A percentile compares a stretch with the other conserved stretches of the same genome.
Conservation (phyloP, 2,888 invertebrate genomes). For the Conistra vaccinii region DNA sequence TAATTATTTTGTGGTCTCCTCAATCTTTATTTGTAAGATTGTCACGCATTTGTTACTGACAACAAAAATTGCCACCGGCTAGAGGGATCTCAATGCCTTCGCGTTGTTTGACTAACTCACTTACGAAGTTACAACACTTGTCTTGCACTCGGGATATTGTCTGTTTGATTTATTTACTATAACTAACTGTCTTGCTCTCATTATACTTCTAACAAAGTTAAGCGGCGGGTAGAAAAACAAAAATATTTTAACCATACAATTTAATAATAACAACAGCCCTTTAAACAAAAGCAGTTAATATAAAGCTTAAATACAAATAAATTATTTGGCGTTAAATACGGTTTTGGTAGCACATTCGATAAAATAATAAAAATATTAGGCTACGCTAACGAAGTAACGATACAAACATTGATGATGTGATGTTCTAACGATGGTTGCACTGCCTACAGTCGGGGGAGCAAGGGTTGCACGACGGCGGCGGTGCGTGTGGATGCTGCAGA, state of each 20-base stretch:
- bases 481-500: constrained; percentile 81
- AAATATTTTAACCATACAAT: constrained; percentile 51
- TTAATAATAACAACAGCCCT: constrained; percentile 63
- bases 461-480: constrained; percentile 80
- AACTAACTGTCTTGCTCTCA: background rate
- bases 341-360: constrained; percentile 42
- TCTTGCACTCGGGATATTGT: background rate
- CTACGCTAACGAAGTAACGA: constrained; percentile 25
- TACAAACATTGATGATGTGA: constrained; percentile 9
- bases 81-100: constrained; percentile 50
- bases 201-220: background rate
- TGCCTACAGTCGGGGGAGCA: constrained; percentile 88
- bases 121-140: background rate
- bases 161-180: constrained; percentile 7
- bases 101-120: constrained; percentile 68
- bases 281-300: constrained; percentile 57
- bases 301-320: constrained; percentile 60
- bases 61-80: constrained; percentile 75
- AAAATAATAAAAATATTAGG: constrained; percentile 40
- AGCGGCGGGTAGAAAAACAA: constrained; percentile 14
- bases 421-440: constrained; percentile 81
- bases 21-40: constrained; percentile 75
- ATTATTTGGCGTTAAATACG: constrained; percentile 67
- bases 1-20: constrained; percentile 19
- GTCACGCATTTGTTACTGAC: constrained; percentile 81